A percentile compares a stretch with the other conserved stretches of the same genome.
These are phyloP conservation scores for Oscheius myriophilus DNA, from an alignment of 2,888 invertebrate species.

Conservation along the genomic window DNA sequence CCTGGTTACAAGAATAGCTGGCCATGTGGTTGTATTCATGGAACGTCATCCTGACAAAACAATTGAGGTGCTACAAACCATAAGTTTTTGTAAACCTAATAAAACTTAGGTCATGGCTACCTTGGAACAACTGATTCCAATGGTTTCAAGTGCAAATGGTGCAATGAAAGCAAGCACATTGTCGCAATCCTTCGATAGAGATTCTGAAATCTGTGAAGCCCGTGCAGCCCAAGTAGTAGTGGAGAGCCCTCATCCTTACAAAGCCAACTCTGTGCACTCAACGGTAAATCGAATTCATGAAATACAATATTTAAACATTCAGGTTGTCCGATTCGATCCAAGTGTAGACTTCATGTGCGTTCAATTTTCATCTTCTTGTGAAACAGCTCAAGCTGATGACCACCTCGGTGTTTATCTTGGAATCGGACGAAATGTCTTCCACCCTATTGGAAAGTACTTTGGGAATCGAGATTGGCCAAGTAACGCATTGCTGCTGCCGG, in stretches of 20 bases:
- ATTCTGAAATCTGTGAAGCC: conserved; percentile 33
- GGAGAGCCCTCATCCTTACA: conserved; percentile 96
- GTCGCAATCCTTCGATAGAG: conserved; percentile 32
- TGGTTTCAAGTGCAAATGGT: conserved; percentile 57
- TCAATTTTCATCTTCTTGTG: conserved; percentile 81
- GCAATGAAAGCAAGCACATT: conserved; percentile 33
- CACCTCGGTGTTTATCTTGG: conserved; percentile 76
- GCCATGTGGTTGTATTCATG: conserved; percentile 62
- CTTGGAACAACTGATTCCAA: conserved; percentile 64
- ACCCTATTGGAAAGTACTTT: conserved; percentile 70
- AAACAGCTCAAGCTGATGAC: conserved; percentile 85
- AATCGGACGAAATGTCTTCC: conserved; percentile 55
- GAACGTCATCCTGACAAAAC: conserved; percentile 57
- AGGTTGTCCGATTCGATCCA: conserved; percentile 83
- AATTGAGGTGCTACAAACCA: conserved; percentile 48
- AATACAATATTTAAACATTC: conserved; percentile 10
- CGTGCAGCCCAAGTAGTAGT: conserved; percentile 47
- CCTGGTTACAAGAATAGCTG: conserved; percentile 53
- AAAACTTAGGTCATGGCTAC: conserved; percentile 58
- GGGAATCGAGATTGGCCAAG: conserved; percentile 80
- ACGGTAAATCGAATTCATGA: conserved; percentile 30
- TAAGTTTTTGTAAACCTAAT: not conserved
- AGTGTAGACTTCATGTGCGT: conserved; percentile 89
- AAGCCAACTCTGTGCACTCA: conserved; percentile 75
- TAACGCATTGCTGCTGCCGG: conserved; percentile 72